Evolutionary conservation across 2,113 vertebrate species (phyloP).

Genomic region (Tachuris rubrigastra): DNA sequence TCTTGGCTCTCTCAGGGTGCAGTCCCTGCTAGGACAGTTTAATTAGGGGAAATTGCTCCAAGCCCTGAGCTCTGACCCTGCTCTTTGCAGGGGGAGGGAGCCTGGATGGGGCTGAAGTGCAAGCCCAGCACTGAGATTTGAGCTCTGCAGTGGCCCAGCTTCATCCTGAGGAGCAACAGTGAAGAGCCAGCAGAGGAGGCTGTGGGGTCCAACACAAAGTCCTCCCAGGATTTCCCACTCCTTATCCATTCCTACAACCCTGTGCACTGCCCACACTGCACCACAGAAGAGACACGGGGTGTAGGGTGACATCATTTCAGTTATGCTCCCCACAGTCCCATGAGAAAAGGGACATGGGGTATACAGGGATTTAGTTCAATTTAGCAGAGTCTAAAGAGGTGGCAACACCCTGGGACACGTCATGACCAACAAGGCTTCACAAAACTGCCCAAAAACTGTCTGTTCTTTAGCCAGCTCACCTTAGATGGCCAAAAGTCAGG

Average conservation of each 20-base stretch:
- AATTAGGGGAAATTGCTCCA: neutral
- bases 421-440: neutral
- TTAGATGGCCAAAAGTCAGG: neutral
- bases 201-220: neutral
- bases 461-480: neutral
- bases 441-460: neutral
- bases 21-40: neutral
- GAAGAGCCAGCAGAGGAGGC: neutral
- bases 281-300: accelerated
- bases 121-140: neutral
- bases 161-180: neutral
- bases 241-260: neutral
- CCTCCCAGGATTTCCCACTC: neutral
- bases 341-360: neutral
- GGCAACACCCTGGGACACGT: too few species aligned
- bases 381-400: neutral
- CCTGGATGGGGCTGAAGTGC: neutral
- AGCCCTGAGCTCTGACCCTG: too few species aligned
- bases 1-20: neutral
- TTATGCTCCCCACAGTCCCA: neutral
- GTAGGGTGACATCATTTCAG: neutral
- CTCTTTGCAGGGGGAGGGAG: neutral
- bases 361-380: neutral
- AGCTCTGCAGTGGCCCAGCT: neutral
- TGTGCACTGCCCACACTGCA: neutral